Evolutionary conservation across 2,888 invertebrate species (phyloP).

Genomic region (Oxycera nigricornis): DNA sequence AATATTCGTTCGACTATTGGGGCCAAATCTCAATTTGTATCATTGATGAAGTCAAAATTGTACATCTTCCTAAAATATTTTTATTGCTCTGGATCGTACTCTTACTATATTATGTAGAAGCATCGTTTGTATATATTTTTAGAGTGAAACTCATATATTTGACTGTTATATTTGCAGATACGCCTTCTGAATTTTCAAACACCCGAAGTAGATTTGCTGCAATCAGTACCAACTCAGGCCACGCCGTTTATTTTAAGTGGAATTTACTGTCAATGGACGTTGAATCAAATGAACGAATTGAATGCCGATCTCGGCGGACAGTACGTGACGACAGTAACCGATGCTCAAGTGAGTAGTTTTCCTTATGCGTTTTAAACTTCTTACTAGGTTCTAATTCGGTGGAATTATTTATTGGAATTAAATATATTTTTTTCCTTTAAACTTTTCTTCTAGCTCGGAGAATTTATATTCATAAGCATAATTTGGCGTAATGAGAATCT

Average conservation of each 20-base stretch:
- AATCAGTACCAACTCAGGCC: conserved; percentile 30
- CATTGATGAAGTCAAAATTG: too few relatives aligned
- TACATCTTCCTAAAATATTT: not conserved
- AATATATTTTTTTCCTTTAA: not conserved
- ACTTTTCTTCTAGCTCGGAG: conserved; percentile 50
- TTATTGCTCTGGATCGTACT: not conserved
- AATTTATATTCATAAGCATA: conserved; percentile 57
- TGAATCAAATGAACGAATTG: conserved; percentile 41
- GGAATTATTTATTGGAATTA: not conserved
- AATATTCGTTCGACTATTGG: too few relatives aligned
- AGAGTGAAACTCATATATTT: not conserved
- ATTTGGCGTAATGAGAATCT: conserved; percentile 59
- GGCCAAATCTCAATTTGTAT: too few relatives aligned
- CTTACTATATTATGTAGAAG: not conserved
- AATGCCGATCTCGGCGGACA: conserved; percentile 21
- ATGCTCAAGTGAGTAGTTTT: conserved; percentile 52
- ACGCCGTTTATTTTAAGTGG: conserved; percentile 41
- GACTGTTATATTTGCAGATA: conserved; percentile 25
- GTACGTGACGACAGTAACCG: conserved; percentile 49
- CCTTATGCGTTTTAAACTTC: too few relatives aligned
- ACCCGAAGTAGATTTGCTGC: conserved; percentile 32
- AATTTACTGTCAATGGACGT: conserved; percentile 41
- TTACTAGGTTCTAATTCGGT: too few relatives aligned
- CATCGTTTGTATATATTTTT: not conserved
- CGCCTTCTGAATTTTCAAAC: conserved; percentile 30